These are phyloP conservation scores for Apotomis capreana DNA, from an alignment of 2,888 invertebrate species.

Conservation along the genomic window DNA sequence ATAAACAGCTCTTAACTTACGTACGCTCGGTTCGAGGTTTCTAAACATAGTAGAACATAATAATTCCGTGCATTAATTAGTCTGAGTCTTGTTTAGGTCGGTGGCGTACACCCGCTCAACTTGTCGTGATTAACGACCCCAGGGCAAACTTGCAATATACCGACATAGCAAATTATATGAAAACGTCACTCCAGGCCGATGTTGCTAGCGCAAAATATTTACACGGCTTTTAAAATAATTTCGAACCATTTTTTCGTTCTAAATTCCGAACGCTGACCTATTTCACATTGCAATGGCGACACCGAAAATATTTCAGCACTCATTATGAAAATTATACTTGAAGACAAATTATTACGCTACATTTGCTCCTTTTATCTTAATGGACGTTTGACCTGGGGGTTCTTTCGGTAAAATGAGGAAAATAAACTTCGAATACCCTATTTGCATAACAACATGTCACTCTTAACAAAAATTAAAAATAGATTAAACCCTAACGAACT, in stretches of 20 bases:
- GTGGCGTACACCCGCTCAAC: slow-evolving; percentile 42
- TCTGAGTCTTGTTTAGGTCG: slow-evolving; percentile 47
- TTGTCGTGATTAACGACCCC: slow-evolving; percentile 48
- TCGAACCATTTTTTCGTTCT: not conserved
- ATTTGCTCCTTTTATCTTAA: slow-evolving; percentile 33
- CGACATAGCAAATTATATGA: slow-evolving; percentile 35
- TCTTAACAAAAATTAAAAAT: slow-evolving; percentile 46
- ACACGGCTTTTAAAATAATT: slow-evolving; percentile 16
- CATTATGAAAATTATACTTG: slow-evolving; percentile 31
- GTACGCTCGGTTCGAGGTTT: slow-evolving; percentile 34
- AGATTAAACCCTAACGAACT: slow-evolving; percentile 48
- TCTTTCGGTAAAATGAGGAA: slow-evolving; percentile 15
- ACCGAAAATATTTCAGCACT: slow-evolving; percentile 23
- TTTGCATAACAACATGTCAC: slow-evolving; percentile 41
- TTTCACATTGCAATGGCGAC: slow-evolving; percentile 13
- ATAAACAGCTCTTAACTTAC: slow-evolving; percentile 41
- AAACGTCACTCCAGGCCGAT: slow-evolving; percentile 29
- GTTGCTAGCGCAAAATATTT: slow-evolving; percentile 2
- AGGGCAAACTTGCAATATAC: slow-evolving; percentile 34
- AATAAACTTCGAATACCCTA: slow-evolving; percentile 16
- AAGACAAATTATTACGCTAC: slow-evolving; percentile 33
- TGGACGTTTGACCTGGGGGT: slow-evolving; percentile 27
- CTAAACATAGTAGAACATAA: slow-evolving; percentile 40
- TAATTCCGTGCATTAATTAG: slow-evolving; percentile 49
- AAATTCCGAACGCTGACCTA: slow-evolving; percentile 13